Percentiles rank a stretch among this genome's conserved stretches.
phyloP scores from a whole-genome alignment of 1,140 invertebrate species.

The Dendrolimus punctatus region DNA sequence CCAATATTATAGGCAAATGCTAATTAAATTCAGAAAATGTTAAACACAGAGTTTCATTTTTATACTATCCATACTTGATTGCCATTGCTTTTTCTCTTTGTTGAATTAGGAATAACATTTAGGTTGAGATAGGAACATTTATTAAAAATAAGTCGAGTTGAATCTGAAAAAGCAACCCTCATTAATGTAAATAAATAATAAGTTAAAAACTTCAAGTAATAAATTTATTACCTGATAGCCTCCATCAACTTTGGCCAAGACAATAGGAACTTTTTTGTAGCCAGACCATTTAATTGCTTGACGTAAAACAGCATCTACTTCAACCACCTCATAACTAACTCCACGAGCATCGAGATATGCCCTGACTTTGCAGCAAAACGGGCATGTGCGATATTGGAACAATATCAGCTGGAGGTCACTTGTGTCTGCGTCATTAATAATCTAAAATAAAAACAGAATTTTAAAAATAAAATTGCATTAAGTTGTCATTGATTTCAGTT shows the following conservation, averaged over 20 bases:
- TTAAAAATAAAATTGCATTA: slow-evolving; percentile 1
- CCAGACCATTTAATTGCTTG: slow-evolving; percentile 94
- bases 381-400: slow-evolving; percentile 98
- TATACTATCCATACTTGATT: too few relatives aligned
- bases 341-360: slow-evolving; percentile 95
- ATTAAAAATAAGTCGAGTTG: too few relatives aligned
- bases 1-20: too few relatives aligned
- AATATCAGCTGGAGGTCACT: slow-evolving; percentile 88
- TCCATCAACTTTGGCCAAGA: slow-evolving; percentile 83
- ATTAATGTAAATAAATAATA: slow-evolving; percentile 2
- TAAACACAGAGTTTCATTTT: too few relatives aligned
- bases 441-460: slow-evolving; percentile 9
- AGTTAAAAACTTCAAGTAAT: slow-evolving; percentile 1
- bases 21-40: too few relatives aligned
- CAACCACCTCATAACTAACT: slow-evolving; percentile 95
- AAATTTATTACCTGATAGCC: slow-evolving; percentile 76
- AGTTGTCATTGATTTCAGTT: too few relatives aligned
- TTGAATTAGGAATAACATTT: too few relatives aligned
- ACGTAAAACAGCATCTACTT: slow-evolving; percentile 95
- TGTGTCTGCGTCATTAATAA: slow-evolving; percentile 68
- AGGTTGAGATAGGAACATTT: too few relatives aligned
- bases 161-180: too few relatives aligned
- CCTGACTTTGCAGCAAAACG: slow-evolving; percentile 98
- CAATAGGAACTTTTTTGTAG: slow-evolving; percentile 97
- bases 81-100: too few relatives aligned